Percentiles rank a stretch among this genome's conserved stretches.
Evolutionary conservation across 1,140 invertebrate genomes (phyloP).

Genomic region (Sarcophaga peregrina): DNA sequence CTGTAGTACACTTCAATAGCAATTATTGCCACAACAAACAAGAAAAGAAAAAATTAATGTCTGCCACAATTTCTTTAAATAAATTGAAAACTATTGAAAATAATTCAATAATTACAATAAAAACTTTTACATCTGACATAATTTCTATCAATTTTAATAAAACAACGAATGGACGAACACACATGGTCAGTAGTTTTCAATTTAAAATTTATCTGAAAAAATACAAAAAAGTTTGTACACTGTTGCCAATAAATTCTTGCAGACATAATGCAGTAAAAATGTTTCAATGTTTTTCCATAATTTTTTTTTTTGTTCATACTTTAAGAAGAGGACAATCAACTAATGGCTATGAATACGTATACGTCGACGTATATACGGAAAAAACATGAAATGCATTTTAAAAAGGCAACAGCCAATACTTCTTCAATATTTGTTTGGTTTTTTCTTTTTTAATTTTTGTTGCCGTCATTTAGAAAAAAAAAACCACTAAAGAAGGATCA

Average conservation of each 20-base stretch:
- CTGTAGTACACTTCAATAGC: no score
- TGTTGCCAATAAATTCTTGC: background rate
- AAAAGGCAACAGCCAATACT: background rate
- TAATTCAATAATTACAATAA: no score
- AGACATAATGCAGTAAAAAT: background rate
- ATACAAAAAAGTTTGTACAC: background rate
- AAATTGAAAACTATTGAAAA: no score
- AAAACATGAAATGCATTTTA: conserved; percentile 25
- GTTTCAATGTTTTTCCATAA: background rate
- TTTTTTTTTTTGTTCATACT: background rate
- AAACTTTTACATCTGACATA: background rate
- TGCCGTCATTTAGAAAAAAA: background rate
- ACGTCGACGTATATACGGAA: background rate
- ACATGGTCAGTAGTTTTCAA: background rate
- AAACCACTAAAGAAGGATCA: conserved; percentile 17
- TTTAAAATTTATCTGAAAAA: background rate
- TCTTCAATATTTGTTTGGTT: no score
- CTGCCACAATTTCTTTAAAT: no score
- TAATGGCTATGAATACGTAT: background rate
- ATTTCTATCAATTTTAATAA: background rate
- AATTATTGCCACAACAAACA: no score
- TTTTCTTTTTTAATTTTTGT: no score
- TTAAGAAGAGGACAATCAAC: conserved; percentile 6
- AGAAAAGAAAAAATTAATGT: no score
- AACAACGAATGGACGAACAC: no score